These are phyloP conservation scores for Iphiclides podalirius DNA, from an alignment of 2,888 invertebrate species.

Conservation along the genomic window DNA sequence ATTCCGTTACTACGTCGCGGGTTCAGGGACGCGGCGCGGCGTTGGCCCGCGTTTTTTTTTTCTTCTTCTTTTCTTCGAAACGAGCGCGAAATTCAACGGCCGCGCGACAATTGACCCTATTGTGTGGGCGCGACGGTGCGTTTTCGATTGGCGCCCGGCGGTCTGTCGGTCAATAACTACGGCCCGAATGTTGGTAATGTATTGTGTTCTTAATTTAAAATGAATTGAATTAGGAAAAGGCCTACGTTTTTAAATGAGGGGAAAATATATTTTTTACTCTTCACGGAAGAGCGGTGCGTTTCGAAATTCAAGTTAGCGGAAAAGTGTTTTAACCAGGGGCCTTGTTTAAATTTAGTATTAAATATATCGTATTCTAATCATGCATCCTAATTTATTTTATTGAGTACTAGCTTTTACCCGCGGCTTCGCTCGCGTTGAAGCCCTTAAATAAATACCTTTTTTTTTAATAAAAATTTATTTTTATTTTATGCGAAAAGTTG, in stretches of 20 bases:
- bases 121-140: background rate
- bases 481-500: too few relatives aligned
- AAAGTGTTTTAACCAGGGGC: too few relatives aligned
- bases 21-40: conserved; percentile 21
- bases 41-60: conserved; percentile 8
- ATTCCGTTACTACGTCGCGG: conserved; percentile 36
- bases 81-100: conserved; percentile 4
- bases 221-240: conserved; percentile 15
- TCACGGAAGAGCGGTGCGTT: too few relatives aligned
- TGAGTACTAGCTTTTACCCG: too few relatives aligned
- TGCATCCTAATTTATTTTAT: too few relatives aligned
- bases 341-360: too few relatives aligned
- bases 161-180: conserved; percentile 23
- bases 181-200: conserved; percentile 17
- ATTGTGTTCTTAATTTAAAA: conserved; percentile 22
- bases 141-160: background rate
- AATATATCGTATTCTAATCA: too few relatives aligned
- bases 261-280: background rate
- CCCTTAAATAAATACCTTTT: too few relatives aligned
- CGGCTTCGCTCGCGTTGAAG: too few relatives aligned
- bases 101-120: conserved; percentile 6
- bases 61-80: conserved; percentile 5
- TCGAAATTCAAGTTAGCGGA: too few relatives aligned
- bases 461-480: too few relatives aligned
- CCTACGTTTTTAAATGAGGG: background rate